Base-by-base conservation (phyloP, 2,113 vertebrate species). In the Xiphophorus hellerii region DNA sequence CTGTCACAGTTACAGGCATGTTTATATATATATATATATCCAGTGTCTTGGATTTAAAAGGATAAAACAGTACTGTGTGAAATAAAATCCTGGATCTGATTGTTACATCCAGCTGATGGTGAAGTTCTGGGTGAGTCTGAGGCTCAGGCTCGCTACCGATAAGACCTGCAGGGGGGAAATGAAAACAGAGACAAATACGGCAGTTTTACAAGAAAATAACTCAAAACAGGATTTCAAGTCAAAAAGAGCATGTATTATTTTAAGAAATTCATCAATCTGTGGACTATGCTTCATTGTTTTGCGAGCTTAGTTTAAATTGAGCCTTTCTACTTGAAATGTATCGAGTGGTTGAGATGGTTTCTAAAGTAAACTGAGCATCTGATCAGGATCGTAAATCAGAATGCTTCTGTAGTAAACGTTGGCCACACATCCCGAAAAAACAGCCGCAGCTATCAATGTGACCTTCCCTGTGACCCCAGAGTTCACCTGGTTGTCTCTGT, bases 81-180 rank as follows among this genome's bases (percentile, higher is more conserved):
- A 64, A 42, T 25, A 13, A 81, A 73, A 30, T 20, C 12, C 37
- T 3, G 1, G 1, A 62, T 28, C 3, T 9, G 62, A 25, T 37
- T n/a, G 10, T 91, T 89, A 96, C 75, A 90, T 85, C 96, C 96
- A 97, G 80, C 54, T 94, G 89, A 97, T 88, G 62, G 94, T 95
- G 92, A 97, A 97, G 88, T 94, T 94, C 80, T 92, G 92, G 83
- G 64, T 93, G 75, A 97, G 95, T 67, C 85, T 93, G 39, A 97
- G 91, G 42, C 91, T 88, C 0, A 97, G 91, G 69, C 92, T 70
- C 1, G 78, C 74, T 35, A 97, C 94, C 0, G 81, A 92, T 78
- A 97, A 93, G 70, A 97, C 95, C 96, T 97, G 89, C 0, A 0
- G 35, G 39, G 22, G 22, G 63, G 10, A 33, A n/a, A 64, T 1